Conservation (phyloP, 2,888 invertebrate species). For the Parasteatoda lunata region DNA sequence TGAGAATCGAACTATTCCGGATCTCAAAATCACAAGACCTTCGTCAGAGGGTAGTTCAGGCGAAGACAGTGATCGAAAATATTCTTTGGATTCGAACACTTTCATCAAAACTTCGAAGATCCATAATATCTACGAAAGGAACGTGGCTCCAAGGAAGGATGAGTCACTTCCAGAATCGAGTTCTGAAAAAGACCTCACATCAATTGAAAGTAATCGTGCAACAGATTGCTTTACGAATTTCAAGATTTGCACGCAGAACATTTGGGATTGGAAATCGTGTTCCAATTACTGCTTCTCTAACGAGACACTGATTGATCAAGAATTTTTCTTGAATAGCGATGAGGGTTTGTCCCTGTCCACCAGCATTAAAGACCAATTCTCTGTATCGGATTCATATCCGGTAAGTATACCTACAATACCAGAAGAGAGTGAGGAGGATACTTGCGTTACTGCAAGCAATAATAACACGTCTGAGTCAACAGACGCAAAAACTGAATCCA, state of each 20-base stretch:
- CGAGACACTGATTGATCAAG: conserved; percentile 36
- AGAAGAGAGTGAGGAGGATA: conserved; percentile 52
- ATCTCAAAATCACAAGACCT: conserved; percentile 44
- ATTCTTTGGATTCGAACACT: neutral
- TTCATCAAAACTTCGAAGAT: conserved; percentile 52
- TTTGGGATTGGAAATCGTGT: neutral
- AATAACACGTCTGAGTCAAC: neutral
- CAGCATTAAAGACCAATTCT: conserved; percentile 38
- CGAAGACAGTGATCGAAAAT: conserved; percentile 6
- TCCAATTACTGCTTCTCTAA: conserved; percentile 33
- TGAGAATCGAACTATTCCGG: conserved; percentile 14
- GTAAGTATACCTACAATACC: conserved; percentile 41
- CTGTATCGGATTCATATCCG: neutral
- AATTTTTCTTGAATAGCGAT: conserved; percentile 15
- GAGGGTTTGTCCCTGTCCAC: conserved; percentile 23
- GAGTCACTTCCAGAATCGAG: neutral
- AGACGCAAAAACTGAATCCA: neutral
- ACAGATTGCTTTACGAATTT: neutral
- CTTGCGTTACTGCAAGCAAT: neutral
- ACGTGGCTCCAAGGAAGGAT: neutral
- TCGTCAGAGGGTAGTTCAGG: conserved; percentile 9
- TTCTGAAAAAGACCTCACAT: neutral
- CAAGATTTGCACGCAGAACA: conserved; percentile 20
- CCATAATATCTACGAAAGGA: conserved; percentile 26
- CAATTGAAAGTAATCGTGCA: neutral